Evolutionary conservation across 35 echinoderm and acorn worm genomes (phyloP).

Genomic region (Eucidaris tribuloides): DNA sequence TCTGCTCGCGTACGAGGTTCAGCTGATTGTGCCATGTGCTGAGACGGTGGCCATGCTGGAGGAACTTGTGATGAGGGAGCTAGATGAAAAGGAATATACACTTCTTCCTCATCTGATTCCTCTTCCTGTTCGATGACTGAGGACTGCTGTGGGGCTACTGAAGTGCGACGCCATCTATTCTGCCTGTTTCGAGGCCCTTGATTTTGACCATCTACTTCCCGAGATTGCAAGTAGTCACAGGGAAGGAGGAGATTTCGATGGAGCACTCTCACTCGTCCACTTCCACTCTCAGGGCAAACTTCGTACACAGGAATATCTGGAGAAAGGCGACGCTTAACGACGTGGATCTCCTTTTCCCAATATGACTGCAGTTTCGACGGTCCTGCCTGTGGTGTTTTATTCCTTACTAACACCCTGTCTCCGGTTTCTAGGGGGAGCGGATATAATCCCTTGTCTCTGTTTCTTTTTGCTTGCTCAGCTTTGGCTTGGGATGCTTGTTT

Average conservation of each 20-base stretch:
- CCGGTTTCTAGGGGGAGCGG: neutral
- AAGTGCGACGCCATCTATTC: neutral
- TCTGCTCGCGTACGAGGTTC: too few relatives aligned
- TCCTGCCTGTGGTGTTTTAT: neutral
- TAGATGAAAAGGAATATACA: neutral
- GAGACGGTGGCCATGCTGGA: neutral
- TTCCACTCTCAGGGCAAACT: neutral
- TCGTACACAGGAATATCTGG: neutral
- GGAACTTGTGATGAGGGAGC: neutral
- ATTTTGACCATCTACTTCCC: too few relatives aligned
- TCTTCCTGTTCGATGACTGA: neutral
- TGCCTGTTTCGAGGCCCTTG: neutral
- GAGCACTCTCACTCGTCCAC: neutral
- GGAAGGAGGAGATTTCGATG: neutral
- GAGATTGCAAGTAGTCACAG: neutral
- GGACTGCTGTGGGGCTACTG: neutral
- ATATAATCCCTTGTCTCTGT: slow-evolving; percentile 16
- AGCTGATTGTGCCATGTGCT: neutral
- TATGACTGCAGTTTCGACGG: neutral
- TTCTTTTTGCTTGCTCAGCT: neutral
- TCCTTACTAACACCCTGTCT: neutral
- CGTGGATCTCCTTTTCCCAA: neutral
- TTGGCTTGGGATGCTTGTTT: slow-evolving; percentile 27
- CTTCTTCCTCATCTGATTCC: neutral
- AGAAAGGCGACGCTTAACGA: neutral